These are phyloP conservation scores for Rhabdophis nuchalis DNA, from an alignment of 2,797 vertebrate genomes.

Conservation along the genomic window DNA sequence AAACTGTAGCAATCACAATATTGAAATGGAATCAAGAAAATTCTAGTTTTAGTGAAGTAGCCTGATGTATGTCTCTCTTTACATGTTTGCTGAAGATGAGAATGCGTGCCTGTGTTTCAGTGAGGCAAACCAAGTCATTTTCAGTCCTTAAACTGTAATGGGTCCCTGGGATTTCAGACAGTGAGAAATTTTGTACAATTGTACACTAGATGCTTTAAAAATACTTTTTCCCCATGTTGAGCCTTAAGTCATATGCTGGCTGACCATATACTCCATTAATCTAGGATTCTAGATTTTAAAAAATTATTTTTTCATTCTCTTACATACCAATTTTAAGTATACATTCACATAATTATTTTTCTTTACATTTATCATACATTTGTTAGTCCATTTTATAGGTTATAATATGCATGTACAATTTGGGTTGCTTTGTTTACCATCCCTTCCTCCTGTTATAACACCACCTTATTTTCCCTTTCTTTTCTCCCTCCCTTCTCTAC, in stretches of 20 bases:
- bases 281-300: neutral
- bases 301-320: too few species aligned
- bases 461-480: too few species aligned
- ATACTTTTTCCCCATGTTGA: neutral
- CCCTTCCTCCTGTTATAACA: too few species aligned
- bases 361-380: too few species aligned
- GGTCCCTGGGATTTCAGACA: neutral
- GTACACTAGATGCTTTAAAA: neutral
- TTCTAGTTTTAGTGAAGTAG: neutral
- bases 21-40: neutral
- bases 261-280: neutral
- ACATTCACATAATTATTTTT: too few species aligned
- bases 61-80: neutral
- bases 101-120: neutral
- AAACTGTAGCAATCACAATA: neutral
- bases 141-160: neutral
- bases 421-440: too few species aligned
- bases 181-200: neutral
- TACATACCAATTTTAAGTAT: too few species aligned
- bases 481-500: too few species aligned
- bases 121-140: neutral
- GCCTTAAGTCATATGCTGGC: neutral
- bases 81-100: neutral
- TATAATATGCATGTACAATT: too few species aligned
- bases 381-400: too few species aligned